Evolutionary conservation across 2,113 vertebrate genomes (phyloP).

Genomic region (Gallinago undulata): DNA sequence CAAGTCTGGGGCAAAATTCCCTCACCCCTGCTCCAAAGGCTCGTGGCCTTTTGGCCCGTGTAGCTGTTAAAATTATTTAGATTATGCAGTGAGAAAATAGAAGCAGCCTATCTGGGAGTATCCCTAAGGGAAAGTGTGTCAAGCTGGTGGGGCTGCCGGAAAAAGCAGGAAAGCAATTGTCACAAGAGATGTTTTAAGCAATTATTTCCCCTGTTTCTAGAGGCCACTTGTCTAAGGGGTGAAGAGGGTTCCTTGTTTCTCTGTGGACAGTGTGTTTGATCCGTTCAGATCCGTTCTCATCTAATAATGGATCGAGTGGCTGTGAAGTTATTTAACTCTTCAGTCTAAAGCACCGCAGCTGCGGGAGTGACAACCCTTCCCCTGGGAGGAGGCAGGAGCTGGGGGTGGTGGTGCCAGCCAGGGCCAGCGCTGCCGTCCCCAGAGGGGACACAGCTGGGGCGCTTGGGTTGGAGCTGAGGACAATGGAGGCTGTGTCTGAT

Average conservation of each 20-base stretch:
- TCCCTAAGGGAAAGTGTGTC: not conserved
- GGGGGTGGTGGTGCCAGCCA: constrained; percentile 13
- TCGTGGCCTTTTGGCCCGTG: not conserved
- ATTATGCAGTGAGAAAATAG: not conserved
- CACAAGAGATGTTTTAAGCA: not conserved
- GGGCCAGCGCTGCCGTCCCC: not conserved
- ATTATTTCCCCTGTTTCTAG: not conserved
- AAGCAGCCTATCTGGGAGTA: not conserved
- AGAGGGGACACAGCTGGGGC: not conserved
- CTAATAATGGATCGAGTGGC: not conserved
- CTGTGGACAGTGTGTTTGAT: not conserved
- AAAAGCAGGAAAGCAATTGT: not conserved
- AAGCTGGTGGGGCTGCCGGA: not conserved
- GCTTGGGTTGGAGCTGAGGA: not conserved
- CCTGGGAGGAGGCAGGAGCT: not conserved
- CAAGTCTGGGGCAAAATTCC: not conserved
- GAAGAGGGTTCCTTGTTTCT: not conserved
- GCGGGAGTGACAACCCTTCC: not conserved
- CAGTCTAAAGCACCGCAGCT: not conserved
- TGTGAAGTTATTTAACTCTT: constrained; percentile 8
- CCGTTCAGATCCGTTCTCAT: not conserved
- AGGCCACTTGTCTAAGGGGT: not conserved
- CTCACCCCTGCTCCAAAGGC: not conserved
- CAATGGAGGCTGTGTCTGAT: not conserved
- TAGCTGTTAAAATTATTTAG: not conserved